A percentile compares a stretch with the other conserved stretches of the same genome.
phyloP scores from a whole-genome alignment of 2,113 vertebrate species.

The Thryonomys swinderianus region DNA sequence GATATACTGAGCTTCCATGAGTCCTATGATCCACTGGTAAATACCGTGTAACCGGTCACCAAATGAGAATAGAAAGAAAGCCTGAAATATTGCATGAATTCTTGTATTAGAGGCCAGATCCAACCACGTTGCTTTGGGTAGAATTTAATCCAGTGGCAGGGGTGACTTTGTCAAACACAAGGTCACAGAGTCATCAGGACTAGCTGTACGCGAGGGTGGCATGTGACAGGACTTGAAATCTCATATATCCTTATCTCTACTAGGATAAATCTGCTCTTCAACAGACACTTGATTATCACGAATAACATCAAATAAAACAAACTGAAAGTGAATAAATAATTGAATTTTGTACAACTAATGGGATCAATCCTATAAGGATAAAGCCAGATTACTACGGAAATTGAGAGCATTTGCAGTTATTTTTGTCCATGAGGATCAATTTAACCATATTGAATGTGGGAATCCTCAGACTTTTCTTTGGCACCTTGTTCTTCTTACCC shows the following conservation, averaged over 20 bases:
- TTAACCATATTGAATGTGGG: neutral
- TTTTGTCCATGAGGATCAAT: neutral
- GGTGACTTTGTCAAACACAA: neutral
- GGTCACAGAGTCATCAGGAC: neutral
- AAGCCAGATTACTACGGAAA: neutral
- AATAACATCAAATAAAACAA: neutral
- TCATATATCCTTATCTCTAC: neutral
- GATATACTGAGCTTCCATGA: neutral
- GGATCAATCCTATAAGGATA: neutral
- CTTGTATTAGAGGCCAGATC: neutral
- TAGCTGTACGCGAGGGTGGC: neutral
- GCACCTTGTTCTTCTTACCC: neutral
- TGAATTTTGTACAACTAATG: neutral
- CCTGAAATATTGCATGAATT: neutral
- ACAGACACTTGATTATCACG: neutral
- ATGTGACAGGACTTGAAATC: neutral
- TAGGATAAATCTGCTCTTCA: neutral
- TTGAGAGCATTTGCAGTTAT: neutral
- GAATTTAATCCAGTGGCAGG: neutral
- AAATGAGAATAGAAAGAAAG: neutral
- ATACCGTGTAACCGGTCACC: neutral
- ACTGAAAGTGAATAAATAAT: neutral
- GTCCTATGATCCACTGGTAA: neutral
- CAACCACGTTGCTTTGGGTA: neutral
- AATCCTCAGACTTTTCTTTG: neutral